phyloP scores from a whole-genome alignment of 2,113 vertebrate genomes.

The Chionodraco myersi region DNA sequence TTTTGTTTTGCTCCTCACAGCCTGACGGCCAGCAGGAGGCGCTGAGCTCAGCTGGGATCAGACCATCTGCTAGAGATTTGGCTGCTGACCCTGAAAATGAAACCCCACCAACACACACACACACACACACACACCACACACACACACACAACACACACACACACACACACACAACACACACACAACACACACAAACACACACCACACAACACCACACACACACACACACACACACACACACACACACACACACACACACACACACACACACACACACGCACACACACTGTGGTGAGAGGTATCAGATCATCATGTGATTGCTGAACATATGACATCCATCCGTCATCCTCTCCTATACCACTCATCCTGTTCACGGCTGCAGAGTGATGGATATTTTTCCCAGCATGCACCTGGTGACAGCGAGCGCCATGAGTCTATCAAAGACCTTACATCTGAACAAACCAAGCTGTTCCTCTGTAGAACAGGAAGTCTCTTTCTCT shows the following conservation, averaged over 20 bases:
- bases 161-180: slow-evolving; percentile 7
- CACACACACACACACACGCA: slow-evolving; percentile 15
- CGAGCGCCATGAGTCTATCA: not conserved
- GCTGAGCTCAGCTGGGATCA: slow-evolving; percentile 52
- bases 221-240: slow-evolving; percentile 27
- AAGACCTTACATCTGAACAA: not conserved
- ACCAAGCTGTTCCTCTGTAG: not conserved
- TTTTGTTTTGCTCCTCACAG: slow-evolving; percentile 23
- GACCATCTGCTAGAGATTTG: slow-evolving; percentile 68
- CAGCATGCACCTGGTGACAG: slow-evolving; percentile 19
- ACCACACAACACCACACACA: slow-evolving; percentile 12
- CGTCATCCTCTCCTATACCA: not conserved
- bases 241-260: slow-evolving; percentile 34
- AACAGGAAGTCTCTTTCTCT: not conserved
- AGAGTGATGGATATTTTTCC: slow-evolving; percentile 2
- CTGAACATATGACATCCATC: slow-evolving; percentile 31
- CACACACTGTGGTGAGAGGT: slow-evolving; percentile 6
- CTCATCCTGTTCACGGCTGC: not conserved
- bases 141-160: slow-evolving; percentile 17
- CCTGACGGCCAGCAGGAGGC: slow-evolving; percentile 66
- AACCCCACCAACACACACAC: slow-evolving; percentile 21
- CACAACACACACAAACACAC: slow-evolving; percentile 26
- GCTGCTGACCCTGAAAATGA: slow-evolving; percentile 65
- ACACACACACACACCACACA: slow-evolving; percentile 35
- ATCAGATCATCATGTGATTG: slow-evolving; percentile 14